Evolutionary conservation across 2,888 invertebrate species (phyloP), one percentile per base, ranked within the genome.

Genomic region (Xylocampa areola): DNA sequence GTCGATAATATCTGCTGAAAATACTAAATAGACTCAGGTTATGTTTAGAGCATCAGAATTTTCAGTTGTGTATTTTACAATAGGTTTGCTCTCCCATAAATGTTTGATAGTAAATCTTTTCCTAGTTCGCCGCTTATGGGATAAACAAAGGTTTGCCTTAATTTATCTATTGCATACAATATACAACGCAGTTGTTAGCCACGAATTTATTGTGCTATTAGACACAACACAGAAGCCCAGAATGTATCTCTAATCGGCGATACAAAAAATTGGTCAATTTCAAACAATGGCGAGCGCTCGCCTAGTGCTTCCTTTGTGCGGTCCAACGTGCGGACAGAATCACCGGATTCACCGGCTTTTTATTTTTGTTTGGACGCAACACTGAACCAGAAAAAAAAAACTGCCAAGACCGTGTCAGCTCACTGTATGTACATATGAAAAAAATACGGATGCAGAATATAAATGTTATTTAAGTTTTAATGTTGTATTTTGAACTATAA

Each of bases 281-380:
- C 65, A 65, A 72, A 76, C 77, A 76, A 76, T 76, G 61, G 65
- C 32, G 49, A 57, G 63, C 63, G 61, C 36, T 68, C 55, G 73
- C 57, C 64, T 72, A 62, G 61, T 61, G 52, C 45, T 53, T 68
- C 65, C 67, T 76, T 76, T 76, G 76, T 76, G 61, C 52, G 57
- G 45, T 43, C 36, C 63, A 57, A 53, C 52, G 61, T 61, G 77
- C 68, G 68, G 77, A 68, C 67, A 52, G 66, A 61, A 65, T 57
- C 63, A 61, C 68, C 32, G 14, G 32, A 13, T 13, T 11, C 14
- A 32, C 52, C 32, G 13, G 30, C 11, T 11, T 30, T 40, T 66
- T 79, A 68, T 77, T 80, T 82, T 83, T 82, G 76, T 83, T 79
- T 62, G 66, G 60, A 66, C 72, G 70, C 67, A 69, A 48, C 69